Percentiles rank a stretch among this genome's conserved stretches.
These are phyloP conservation scores for Malurus melanocephalus DNA, from an alignment of 2,113 vertebrate genomes.

Conservation along the genomic window DNA sequence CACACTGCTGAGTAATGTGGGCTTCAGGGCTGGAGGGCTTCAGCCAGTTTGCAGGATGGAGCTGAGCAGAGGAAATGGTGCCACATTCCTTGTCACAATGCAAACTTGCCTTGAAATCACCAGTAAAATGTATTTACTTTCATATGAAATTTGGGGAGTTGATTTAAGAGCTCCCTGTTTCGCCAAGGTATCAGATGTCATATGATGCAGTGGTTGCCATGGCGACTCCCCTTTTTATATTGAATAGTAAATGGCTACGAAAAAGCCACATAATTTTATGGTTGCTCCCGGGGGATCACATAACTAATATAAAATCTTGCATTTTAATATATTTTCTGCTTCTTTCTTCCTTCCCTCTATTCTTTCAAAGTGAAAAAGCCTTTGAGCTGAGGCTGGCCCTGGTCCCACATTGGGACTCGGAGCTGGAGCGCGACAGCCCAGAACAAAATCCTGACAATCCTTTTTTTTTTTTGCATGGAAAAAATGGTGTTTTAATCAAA, in stretches of 20 bases:
- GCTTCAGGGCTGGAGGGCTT: not conserved
- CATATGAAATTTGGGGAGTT: constrained; percentile 50
- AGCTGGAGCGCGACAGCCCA: not conserved
- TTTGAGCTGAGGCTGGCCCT: constrained; percentile 14
- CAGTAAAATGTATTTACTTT: constrained; percentile 41
- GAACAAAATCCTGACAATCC: not conserved
- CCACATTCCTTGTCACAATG: not conserved
- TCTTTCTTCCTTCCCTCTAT: constrained; percentile 46
- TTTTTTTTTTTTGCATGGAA: not conserved
- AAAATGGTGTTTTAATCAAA: not conserved
- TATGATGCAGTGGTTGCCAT: constrained; percentile 40
- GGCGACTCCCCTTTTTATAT: constrained; percentile 45
- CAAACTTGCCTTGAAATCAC: constrained; percentile 10
- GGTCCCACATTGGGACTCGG: not conserved
- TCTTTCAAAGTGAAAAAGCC: constrained; percentile 45
- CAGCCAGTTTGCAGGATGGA: not conserved
- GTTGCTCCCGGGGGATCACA: constrained; percentile 27
- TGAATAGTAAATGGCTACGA: constrained; percentile 51
- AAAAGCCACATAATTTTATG: constrained; percentile 62
- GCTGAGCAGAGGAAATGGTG: not conserved
- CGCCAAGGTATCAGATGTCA: constrained; percentile 38
- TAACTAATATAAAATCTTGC: constrained; percentile 49
- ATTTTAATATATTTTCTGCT: constrained; percentile 49
- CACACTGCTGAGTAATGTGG: not conserved
- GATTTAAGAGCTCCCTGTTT: constrained; percentile 57